Base-by-base conservation (phyloP, 2,113 vertebrate species). In the Heterotilapia buettikoferi region DNA sequence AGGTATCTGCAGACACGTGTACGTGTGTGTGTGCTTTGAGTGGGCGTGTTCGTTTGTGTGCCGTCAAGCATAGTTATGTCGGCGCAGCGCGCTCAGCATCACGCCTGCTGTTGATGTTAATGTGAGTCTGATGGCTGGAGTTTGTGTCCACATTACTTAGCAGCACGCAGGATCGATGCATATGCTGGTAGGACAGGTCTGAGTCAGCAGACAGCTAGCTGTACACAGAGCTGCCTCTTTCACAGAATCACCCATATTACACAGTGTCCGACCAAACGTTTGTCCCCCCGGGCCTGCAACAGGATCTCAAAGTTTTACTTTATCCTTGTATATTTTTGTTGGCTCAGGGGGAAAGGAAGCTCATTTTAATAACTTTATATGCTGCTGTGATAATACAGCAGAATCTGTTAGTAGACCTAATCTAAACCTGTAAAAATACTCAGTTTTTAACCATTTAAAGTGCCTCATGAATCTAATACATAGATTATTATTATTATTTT, bases 1-100 rank as follows among this genome's bases (percentile, higher is more conserved):
- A 97, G 98, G 98, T 99, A 96, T 29, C 33, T 92, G 26, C 63
- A n/a, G 29, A 19, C 7, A 36, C 26, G 4, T 14, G 61, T 80
- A 82, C 4, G 1, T 3, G n/a, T 38, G 52, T 54, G 38, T 24
- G 52, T 80, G 47, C 24, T n/a, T 50, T 56, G 19, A 47, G 6
- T 31, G 73, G 18, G 19, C 33, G 26, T 80, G 19, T 78, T 19
- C 66, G 3, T 59, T 50, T 26, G 78, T 24, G 80, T 19, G 57
- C n/a, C 21, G 6, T 9, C 14, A 31, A 18, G 36, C 14, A 5
- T 18, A 21, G 6, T 7, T 50, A 6, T 24, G 19, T n/a, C 5
- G 4, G 18, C 26, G 19, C 61, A 16, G 26, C 31, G 21, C 3
- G 24, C 9, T 71, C 56, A 53, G 76, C 31, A 53, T 52, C 45